Base-by-base conservation (phyloP, 2,797 vertebrate species). In the Salmo trutta region DNA sequence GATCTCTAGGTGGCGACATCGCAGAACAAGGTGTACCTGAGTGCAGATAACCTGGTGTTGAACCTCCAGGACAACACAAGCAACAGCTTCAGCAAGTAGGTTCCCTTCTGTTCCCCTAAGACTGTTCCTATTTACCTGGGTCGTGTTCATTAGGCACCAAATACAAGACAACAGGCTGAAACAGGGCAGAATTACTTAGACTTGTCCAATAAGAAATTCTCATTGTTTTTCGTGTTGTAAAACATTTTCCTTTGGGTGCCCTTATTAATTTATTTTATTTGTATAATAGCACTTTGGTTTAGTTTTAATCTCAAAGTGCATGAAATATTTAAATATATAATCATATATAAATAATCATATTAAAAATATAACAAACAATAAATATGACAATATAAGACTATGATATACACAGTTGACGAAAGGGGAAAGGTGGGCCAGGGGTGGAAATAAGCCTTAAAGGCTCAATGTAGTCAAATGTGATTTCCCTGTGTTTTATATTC, bases 1-100 rank as follows among this genome's bases (percentile, higher is more conserved):
- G 21, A 81, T 52, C 75, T 88, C 0, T 87, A 98, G 97, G 95
- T 98, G 41, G 92, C 97, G 24, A 69, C 91, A 0, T 97, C 97
- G 5, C 97, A 98, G 91, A 98, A 98, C 88, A 95, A 93, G 3
- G 94, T 98, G 53, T 98, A 96, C 89, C 95, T 98, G 77, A 95
- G 93, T 4, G 95, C 97, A 5, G 95, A 97, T 85, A 97, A 94
- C 91, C 91, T 98, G 73, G 94, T 97, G 71, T 90, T 98, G 83
- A 98, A 98, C 88, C 93, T 98, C 8, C 96, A 98, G 86, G 96
- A 97, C 31, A 92, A 93, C 65, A 82, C 86, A 3, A 72, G 51
- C 64, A 82, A 86, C 12, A 72, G 24, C 33, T 95, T 97, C 84
- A 94, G 96, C 83, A 95, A 95, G 96, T 97, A 88, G 59, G 92